These are phyloP conservation scores for Platysteira castanea DNA, from an alignment of 2,113 vertebrate genomes.

Conservation along the genomic window DNA sequence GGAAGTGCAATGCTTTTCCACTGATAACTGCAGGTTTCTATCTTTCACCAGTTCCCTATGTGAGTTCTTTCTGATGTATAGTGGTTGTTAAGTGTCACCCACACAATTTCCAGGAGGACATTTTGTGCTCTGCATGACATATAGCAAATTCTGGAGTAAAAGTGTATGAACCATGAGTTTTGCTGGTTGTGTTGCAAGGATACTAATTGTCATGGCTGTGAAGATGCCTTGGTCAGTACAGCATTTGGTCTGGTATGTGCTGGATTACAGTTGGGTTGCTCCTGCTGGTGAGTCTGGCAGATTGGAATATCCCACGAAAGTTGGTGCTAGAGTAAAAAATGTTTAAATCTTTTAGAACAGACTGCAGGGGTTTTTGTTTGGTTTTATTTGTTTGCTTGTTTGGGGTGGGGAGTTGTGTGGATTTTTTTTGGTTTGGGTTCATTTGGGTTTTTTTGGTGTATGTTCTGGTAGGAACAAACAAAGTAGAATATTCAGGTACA, in stretches of 20 bases:
- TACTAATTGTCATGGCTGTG: neutral
- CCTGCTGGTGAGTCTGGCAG: neutral
- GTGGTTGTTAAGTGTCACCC: neutral
- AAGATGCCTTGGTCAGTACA: neutral
- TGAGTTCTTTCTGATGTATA: neutral
- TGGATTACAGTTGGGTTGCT: neutral
- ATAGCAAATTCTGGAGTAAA: neutral
- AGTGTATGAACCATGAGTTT: neutral
- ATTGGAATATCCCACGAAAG: neutral
- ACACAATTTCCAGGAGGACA: neutral
- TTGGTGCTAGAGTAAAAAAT: neutral
- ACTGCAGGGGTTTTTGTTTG: neutral
- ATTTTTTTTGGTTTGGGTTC: neutral
- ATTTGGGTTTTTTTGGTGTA: neutral
- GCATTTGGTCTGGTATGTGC: neutral
- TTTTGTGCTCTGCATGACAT: neutral
- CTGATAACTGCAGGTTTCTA: neutral
- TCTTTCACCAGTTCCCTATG: neutral
- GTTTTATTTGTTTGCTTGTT: neutral
- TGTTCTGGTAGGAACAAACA: neutral
- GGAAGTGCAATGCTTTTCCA: neutral
- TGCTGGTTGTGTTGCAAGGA: neutral
- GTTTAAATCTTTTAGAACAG: neutral
- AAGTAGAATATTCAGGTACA: neutral
- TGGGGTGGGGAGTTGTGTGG: fast-evolving